A percentile compares a stretch with the other conserved stretches of the same genome.
These are phyloP conservation scores for Cricetomys ansorgei DNA, from an alignment of 2,113 vertebrate species.

Conservation along the genomic window DNA sequence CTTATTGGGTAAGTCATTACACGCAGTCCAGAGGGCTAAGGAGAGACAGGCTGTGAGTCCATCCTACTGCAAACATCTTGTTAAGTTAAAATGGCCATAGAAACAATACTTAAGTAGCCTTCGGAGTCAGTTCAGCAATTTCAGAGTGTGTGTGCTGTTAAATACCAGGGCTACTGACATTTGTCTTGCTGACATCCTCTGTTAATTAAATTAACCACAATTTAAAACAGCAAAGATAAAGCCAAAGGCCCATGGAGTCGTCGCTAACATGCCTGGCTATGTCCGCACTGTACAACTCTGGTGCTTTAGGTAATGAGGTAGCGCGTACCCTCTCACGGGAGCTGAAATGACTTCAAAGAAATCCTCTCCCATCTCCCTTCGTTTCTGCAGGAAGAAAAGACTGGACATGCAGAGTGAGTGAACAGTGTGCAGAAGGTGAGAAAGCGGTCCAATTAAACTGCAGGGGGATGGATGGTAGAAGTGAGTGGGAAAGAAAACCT, in stretches of 20 bases:
- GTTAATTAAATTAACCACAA: constrained; percentile 34
- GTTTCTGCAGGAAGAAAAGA: background rate
- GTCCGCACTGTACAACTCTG: background rate
- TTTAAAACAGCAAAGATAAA: constrained; percentile 36
- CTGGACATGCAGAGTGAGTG: background rate
- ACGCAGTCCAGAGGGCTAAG: background rate
- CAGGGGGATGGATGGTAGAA: background rate
- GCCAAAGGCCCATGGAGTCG: background rate
- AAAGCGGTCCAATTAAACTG: constrained; percentile 42
- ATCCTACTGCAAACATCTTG: background rate
- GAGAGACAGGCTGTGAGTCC: background rate
- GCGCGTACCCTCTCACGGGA: background rate
- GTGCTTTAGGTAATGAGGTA: constrained; percentile 8
- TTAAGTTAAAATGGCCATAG: background rate
- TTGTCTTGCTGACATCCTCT: background rate
- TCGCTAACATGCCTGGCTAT: background rate
- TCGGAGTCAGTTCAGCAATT: background rate
- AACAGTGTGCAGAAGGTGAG: background rate
- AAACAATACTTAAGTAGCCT: background rate
- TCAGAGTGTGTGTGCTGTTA: background rate
- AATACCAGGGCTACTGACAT: background rate
- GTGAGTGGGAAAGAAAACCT: background rate
- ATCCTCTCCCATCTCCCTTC: constrained; percentile 24
- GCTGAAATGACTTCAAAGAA: constrained; percentile 64
- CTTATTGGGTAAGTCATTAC: background rate